A percentile compares a stretch with the other conserved stretches of the same genome.
Evolutionary conservation across 1,140 invertebrate species (phyloP).

Genomic region (Subanguina moxae): DNA sequence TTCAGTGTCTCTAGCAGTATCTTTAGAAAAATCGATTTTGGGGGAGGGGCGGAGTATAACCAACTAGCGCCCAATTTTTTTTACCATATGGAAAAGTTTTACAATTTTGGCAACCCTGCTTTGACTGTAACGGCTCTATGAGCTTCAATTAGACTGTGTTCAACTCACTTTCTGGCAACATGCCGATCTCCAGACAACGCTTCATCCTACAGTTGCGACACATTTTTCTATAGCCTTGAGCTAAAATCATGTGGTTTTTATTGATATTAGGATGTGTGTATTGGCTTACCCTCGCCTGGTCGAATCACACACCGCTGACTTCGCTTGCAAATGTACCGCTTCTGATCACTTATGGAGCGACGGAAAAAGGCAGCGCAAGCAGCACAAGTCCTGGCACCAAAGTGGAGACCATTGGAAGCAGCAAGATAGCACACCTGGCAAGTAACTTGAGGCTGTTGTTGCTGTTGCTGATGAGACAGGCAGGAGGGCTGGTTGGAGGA

Average conservation of each 20-base stretch:
- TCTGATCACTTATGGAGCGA: conserved; percentile 39
- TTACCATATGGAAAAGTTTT: too few species aligned
- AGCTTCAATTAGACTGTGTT: not conserved
- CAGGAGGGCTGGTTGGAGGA: not conserved
- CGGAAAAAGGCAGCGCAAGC: conserved; percentile 42
- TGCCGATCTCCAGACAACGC: conserved; percentile 45
- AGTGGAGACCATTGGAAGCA: conserved; percentile 38
- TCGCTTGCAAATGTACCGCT: conserved; percentile 37
- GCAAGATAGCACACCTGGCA: conserved; percentile 35
- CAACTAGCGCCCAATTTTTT: too few species aligned
- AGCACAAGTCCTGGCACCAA: conserved; percentile 35
- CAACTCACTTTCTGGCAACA: conserved; percentile 49
- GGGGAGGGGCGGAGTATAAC: too few species aligned
- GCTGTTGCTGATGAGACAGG: too few species aligned
- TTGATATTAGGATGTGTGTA: not conserved
- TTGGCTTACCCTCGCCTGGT: conserved; percentile 19
- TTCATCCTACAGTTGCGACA: conserved; percentile 49
- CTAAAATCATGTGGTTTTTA: conserved; percentile 19
- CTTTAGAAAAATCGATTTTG: too few species aligned
- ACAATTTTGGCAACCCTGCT: too few species aligned
- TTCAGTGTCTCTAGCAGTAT: too few species aligned
- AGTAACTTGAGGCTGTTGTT: conserved; percentile 19
- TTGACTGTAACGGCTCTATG: not conserved
- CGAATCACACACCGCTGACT: conserved; percentile 35
- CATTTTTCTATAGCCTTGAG: conserved; percentile 47